These are phyloP conservation scores for Ips typographus DNA, from an alignment of 1,140 invertebrate species.

Conservation along the genomic window DNA sequence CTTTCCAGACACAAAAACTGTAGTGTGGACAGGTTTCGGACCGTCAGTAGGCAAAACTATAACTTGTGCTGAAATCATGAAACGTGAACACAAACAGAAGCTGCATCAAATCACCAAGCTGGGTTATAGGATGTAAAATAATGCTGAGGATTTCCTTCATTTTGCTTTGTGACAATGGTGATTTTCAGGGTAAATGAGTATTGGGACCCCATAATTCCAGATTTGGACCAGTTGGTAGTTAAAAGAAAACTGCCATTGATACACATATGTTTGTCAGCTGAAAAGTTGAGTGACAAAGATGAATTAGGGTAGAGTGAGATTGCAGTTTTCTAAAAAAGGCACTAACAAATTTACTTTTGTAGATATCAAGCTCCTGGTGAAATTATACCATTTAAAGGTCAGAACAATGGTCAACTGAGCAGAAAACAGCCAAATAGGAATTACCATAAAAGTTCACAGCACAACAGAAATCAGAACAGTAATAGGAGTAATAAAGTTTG, in stretches of 20 bases:
- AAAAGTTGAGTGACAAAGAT: constrained; percentile 53
- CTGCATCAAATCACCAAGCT: constrained; percentile 77
- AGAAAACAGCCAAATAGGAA: neutral
- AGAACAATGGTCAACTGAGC: constrained; percentile 9
- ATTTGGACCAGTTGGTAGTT: constrained; percentile 72
- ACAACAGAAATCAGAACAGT: too few species aligned
- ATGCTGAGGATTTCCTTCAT: constrained; percentile 1
- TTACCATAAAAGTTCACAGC: too few species aligned
- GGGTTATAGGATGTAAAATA: constrained; percentile 65
- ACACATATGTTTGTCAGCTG: constrained; percentile 69
- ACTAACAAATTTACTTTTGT: neutral
- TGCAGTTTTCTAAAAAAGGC: neutral
- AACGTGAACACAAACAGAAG: constrained; percentile 66
- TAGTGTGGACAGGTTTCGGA: constrained; percentile 76
- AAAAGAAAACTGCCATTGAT: constrained; percentile 73
- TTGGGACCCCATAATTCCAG: constrained; percentile 75
- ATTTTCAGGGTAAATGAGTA: constrained; percentile 69
- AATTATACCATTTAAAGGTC: constrained; percentile 22
- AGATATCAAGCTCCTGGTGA: constrained; percentile 44
- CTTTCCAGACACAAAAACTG: constrained; percentile 62
- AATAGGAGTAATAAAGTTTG: too few species aligned
- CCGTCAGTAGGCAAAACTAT: constrained; percentile 77
- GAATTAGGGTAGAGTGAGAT: constrained; percentile 54
- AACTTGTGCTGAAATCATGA: constrained; percentile 85
- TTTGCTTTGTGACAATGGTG: neutral